These are phyloP conservation scores for Caenorhabditis inopinata DNA, from an alignment of 1,140 invertebrate species.

Conservation along the genomic window DNA sequence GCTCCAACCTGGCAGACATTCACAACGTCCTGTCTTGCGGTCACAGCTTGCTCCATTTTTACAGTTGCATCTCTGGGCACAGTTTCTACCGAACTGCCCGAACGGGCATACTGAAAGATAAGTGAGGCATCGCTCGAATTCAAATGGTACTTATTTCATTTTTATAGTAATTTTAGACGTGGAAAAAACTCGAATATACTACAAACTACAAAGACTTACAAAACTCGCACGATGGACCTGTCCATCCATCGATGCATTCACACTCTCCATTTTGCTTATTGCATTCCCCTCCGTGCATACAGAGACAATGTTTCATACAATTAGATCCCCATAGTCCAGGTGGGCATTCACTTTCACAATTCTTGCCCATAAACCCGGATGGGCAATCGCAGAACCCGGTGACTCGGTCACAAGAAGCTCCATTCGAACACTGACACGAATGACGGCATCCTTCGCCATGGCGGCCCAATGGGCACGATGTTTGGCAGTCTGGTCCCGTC, in stretches of 20 bases:
- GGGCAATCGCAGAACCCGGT: constrained; percentile 68
- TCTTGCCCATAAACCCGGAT: constrained; percentile 67
- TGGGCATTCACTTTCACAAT: constrained; percentile 68
- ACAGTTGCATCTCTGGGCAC: constrained; percentile 58
- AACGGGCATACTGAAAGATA: constrained; percentile 62
- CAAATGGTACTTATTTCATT: no score
- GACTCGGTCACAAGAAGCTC: constrained; percentile 62
- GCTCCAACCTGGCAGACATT: constrained; percentile 63
- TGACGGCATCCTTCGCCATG: constrained; percentile 55
- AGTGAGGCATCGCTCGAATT: no score
- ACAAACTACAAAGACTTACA: no score
- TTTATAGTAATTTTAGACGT: no score
- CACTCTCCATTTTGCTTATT: constrained; percentile 61
- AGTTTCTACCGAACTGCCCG: constrained; percentile 58
- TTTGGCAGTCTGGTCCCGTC: constrained; percentile 67
- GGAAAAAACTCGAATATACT: no score
- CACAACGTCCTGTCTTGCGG: constrained; percentile 53
- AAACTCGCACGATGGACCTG: constrained; percentile 64
- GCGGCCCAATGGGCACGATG: constrained; percentile 50
- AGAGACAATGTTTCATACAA: constrained; percentile 62
- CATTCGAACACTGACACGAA: constrained; percentile 55
- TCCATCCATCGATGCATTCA: constrained; percentile 63
- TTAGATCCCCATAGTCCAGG: constrained; percentile 67
- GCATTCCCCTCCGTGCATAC: constrained; percentile 60
- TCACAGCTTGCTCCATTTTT: constrained; percentile 61